Conservation (phyloP, 2,113 vertebrate species). For the Odocoileus virginianus region DNA sequence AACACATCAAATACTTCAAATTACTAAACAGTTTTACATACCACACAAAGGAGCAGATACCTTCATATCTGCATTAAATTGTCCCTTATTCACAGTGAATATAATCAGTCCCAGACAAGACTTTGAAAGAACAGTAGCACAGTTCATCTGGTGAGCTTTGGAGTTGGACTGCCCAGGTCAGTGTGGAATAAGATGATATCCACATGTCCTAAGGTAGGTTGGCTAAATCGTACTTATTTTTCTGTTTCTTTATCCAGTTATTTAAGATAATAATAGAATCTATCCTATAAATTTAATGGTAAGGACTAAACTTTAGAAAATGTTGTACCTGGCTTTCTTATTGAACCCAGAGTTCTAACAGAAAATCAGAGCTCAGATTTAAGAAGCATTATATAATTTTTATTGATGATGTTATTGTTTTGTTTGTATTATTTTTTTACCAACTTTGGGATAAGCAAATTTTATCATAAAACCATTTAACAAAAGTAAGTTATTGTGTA, state of each 20-base stretch:
- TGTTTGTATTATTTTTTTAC: background rate
- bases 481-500: background rate
- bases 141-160: background rate
- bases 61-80: background rate
- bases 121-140: background rate
- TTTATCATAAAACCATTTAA: background rate
- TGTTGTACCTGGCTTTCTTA: background rate
- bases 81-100: background rate
- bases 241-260: background rate
- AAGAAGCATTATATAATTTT: background rate
- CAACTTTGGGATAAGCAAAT: background rate
- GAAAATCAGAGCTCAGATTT: background rate
- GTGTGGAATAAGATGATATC: background rate
- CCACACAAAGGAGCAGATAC: background rate
- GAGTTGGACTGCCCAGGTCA: background rate
- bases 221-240: background rate
- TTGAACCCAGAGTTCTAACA: background rate
- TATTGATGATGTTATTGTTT: background rate
- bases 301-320: background rate
- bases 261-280: background rate
- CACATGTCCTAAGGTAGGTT: background rate
- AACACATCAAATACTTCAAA: background rate
- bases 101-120: background rate
- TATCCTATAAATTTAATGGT: background rate
- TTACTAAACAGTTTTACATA: background rate